Conservation (phyloP, 2,888 invertebrate genomes). For the Monochamus alternatus region DNA sequence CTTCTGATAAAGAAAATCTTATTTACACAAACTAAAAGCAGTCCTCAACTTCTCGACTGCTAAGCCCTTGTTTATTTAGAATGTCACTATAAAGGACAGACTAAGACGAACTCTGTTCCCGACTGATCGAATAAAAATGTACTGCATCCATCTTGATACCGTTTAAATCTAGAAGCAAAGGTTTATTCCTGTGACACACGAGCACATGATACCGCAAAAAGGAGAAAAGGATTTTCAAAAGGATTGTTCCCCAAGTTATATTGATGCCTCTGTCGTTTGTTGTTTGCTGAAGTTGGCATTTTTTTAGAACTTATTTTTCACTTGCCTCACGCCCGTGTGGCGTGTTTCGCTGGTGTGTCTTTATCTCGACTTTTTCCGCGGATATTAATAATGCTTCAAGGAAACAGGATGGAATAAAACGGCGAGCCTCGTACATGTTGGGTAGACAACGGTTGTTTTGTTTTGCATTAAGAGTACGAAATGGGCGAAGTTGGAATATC, state of each 20-base stretch:
- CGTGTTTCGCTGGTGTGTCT: not conserved
- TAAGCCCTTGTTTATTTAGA: conserved; percentile 46
- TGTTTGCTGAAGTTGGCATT: conserved; percentile 21
- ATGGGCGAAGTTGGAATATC: not conserved
- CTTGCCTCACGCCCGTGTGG: not conserved
- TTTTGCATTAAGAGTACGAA: not conserved
- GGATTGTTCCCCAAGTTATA: conserved; percentile 41
- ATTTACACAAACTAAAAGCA: conserved; percentile 35
- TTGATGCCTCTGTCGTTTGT: conserved; percentile 25
- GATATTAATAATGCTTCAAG: conserved; percentile 7
- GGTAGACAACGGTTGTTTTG: not conserved
- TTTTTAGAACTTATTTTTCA: conserved; percentile 19
- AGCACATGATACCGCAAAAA: conserved; percentile 45
- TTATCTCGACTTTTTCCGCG: not conserved
- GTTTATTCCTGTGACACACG: conserved; percentile 48
- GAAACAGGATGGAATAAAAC: not conserved
- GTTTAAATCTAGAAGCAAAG: conserved; percentile 42
- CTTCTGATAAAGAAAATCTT: conserved; percentile 32
- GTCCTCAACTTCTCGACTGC: conserved; percentile 32
- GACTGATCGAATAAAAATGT: conserved; percentile 48
- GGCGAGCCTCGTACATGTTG: too few species aligned
- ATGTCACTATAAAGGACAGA: conserved; percentile 40
- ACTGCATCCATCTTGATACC: conserved; percentile 50
- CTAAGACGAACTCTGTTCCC: conserved; percentile 41
- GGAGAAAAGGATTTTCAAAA: conserved; percentile 38